Conservation (phyloP, 2,888 invertebrate genomes). For the Lathronympha strigana region DNA sequence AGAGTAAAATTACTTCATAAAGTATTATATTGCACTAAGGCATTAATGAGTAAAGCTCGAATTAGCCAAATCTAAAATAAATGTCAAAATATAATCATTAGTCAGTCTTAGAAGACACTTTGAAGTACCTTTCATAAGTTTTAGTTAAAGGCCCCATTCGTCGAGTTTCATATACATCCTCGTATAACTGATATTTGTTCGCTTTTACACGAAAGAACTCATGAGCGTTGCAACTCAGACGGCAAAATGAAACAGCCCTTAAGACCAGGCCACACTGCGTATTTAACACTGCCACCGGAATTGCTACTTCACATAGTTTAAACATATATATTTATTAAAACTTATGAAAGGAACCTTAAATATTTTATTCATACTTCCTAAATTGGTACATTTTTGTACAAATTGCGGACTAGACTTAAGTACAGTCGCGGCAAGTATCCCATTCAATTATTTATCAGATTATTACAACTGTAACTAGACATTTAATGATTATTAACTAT, state of each 20-base stretch:
- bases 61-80: constrained; percentile 26
- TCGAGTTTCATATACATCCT: not conserved
- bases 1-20: not conserved
- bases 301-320: too few relatives aligned
- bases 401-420: constrained; percentile 57
- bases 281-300: too few relatives aligned
- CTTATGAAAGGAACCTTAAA: constrained; percentile 57
- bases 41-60: constrained; percentile 12
- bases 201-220: too few relatives aligned
- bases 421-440: constrained; percentile 52
- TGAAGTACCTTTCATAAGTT: constrained; percentile 57
- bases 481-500: constrained; percentile 15
- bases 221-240: too few relatives aligned
- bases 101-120: constrained; percentile 70
- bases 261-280: too few relatives aligned
- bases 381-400: constrained; percentile 61
- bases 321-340: constrained; percentile 14
- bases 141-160: not conserved
- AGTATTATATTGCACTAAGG: constrained; percentile 25
- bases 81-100: constrained; percentile 61
- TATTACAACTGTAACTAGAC: constrained; percentile 17
- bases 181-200: too few relatives aligned
- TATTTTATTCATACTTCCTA: constrained; percentile 50
- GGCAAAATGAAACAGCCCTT: too few relatives aligned
- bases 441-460: constrained; percentile 15